Conservation (phyloP, 2,113 vertebrate species). For the Theristicus caerulescens region DNA sequence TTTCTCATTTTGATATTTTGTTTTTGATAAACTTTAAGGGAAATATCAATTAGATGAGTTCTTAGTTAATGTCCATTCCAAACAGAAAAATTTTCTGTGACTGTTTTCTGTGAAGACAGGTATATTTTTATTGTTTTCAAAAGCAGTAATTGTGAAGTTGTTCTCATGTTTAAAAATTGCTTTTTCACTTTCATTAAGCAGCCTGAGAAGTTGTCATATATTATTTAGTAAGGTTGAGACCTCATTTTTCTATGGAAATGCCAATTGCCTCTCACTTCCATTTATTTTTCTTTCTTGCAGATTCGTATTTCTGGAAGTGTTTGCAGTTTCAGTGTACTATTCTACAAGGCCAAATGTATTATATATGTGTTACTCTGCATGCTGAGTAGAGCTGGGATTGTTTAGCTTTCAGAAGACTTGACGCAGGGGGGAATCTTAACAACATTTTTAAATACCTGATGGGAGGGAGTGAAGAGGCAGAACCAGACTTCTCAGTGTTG, state of each 20-base stretch:
- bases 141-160: background rate
- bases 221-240: background rate
- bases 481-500: background rate
- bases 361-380: background rate
- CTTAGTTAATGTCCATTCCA: background rate
- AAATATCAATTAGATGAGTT: background rate
- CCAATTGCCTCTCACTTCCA: background rate
- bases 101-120: background rate
- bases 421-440: background rate
- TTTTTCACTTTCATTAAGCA: background rate
- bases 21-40: background rate
- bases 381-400: background rate
- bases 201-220: background rate
- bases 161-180: background rate
- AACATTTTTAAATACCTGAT: background rate
- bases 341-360: slow-evolving; percentile 1
- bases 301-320: background rate
- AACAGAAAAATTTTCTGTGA: background rate
- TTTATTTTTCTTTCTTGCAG: background rate
- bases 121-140: background rate
- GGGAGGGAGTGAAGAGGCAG: background rate
- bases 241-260: background rate
- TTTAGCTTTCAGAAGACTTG: slow-evolving; percentile 3
- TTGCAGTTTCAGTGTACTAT: background rate
- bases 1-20: background rate